These are phyloP conservation scores for Drosophila paulistorum DNA, from an alignment of 1,140 invertebrate species.

Conservation along the genomic window DNA sequence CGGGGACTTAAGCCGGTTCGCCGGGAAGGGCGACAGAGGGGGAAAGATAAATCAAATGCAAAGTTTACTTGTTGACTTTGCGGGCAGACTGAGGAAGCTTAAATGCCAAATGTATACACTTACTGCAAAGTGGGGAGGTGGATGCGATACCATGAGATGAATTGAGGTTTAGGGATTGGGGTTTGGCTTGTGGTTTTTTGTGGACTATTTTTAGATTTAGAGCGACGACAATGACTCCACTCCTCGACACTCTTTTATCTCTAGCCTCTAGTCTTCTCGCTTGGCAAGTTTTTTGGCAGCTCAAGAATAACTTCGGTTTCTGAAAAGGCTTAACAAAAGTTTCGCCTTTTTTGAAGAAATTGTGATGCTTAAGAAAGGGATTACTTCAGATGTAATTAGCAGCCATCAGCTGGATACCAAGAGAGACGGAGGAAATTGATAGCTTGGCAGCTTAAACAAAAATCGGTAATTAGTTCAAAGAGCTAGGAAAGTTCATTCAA, in stretches of 20 bases:
- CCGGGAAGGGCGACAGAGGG: not conserved
- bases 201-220: slow-evolving; percentile 45
- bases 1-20: not conserved
- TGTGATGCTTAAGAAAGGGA: slow-evolving; percentile 53
- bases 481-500: not conserved
- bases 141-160: not conserved
- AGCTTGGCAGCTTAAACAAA: slow-evolving; percentile 10
- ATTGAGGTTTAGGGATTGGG: slow-evolving; percentile 23
- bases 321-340: slow-evolving; percentile 54
- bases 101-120: slow-evolving; percentile 31
- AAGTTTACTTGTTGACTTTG: slow-evolving; percentile 71
- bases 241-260: slow-evolving; percentile 14
- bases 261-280: slow-evolving; percentile 38
- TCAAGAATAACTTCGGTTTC: slow-evolving; percentile 56
- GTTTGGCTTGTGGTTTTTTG: slow-evolving; percentile 32
- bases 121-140: slow-evolving; percentile 3
- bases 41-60: slow-evolving; percentile 59
- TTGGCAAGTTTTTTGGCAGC: slow-evolving; percentile 62
- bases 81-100: slow-evolving; percentile 31
- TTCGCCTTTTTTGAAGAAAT: slow-evolving; percentile 58
- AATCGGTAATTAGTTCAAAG: slow-evolving; percentile 11
- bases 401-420: slow-evolving; percentile 25
- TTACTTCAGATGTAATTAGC: slow-evolving; percentile 65
- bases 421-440: not conserved
- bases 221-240: slow-evolving; percentile 1